Conservation (phyloP, 2,797 vertebrate species). For the Hozukius guyotensis region DNA sequence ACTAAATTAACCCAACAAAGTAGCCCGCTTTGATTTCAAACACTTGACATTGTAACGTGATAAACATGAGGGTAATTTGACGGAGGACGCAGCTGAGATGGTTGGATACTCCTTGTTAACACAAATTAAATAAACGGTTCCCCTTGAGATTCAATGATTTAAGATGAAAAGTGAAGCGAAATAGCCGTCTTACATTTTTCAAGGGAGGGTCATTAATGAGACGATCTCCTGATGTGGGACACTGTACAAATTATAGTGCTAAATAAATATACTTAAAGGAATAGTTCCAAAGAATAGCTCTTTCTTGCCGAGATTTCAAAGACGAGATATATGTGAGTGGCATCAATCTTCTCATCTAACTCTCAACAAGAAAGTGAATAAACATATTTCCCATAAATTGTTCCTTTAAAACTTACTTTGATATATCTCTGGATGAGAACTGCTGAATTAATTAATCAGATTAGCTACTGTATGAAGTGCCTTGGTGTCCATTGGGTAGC, state of each 20-base stretch:
- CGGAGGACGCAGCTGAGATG: constrained; percentile 2
- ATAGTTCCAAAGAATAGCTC: not conserved
- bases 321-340: not conserved
- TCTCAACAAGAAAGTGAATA: not conserved
- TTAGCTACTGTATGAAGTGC: not conserved
- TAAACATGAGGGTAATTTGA: constrained; percentile 26
- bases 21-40: constrained; percentile 34
- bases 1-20: constrained; percentile 35
- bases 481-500: not conserved
- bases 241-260: not conserved
- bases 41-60: constrained; percentile 41
- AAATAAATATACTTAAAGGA: not conserved
- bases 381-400: not conserved
- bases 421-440: not conserved
- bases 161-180: constrained; percentile 5
- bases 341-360: not conserved
- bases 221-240: not conserved
- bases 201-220: not conserved
- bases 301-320: not conserved
- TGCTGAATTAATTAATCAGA: not conserved
- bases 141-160: constrained; percentile 7
- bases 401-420: not conserved
- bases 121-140: constrained; percentile 17
- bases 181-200: not conserved
- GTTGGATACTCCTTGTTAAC: constrained; percentile 2